Evolutionary conservation across 53 echinoderm and acorn worm genomes (phyloP), one percentile per base, ranked within the genome.

Genomic region (Hippasteria phrygiana): DNA sequence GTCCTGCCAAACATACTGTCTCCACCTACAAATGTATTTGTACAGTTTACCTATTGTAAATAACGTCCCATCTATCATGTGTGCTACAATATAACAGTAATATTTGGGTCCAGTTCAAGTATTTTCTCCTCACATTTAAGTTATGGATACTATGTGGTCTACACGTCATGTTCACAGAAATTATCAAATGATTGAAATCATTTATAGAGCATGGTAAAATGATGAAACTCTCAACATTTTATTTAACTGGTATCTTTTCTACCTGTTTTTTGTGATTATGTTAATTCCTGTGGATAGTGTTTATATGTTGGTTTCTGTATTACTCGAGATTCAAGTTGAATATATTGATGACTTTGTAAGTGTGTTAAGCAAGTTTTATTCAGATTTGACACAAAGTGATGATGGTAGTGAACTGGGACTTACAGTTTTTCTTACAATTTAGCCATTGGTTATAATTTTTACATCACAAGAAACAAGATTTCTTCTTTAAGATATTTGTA

Each of bases 51-150:
- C 5, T 26, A 83, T 18, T 70, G 66, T 82, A 82, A 82, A 64
- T 64, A 82, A 43, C 65, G 43, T 40, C 42, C 43, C 46, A 20
- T 82, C 32, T 14, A 81, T 48, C 65, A 83, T 70, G 85, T 85
- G 85, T 85, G 85, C 85, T 85, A 85, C 37, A 70, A 46, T 48
- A 51, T 41, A 43, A 48, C 37, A 48, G 69, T 85, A 79, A 55
- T 2, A 35, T 78, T 79, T 79, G 20, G 48, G 55, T 79, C 62
- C 79, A 79, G 56, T 59, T 59, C 46, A 62, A 59, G 79, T 59
- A 79, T 56, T 79, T 53, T 16, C 7, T 43, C 43, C 24, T 40
- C 34, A 14, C 4, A 10, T 41, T 42, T 73, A 4, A 73, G 41
- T n/a, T 73, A 18, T 42, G 43, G 26, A 42, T 27, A 22, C 38